Conservation (phyloP, 2,888 invertebrate genomes). For the Anthrax anthrax region DNA sequence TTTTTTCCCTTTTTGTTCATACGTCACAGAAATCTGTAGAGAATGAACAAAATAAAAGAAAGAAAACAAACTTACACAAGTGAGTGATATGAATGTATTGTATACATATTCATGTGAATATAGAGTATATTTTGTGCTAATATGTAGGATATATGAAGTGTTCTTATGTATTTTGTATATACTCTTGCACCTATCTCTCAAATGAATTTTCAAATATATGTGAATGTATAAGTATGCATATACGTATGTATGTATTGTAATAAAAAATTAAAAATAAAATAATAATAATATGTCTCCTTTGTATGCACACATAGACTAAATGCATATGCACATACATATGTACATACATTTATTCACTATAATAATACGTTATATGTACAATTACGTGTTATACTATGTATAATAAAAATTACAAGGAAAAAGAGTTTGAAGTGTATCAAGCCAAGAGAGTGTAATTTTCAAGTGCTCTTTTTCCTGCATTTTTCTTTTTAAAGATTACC, state of each 20-base stretch:
- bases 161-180: background rate
- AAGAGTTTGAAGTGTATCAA: slow-evolving; percentile 1
- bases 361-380: too few relatives aligned
- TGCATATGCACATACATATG: background rate
- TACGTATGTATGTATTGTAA: background rate
- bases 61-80: too few relatives aligned
- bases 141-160: background rate
- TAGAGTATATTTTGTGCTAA: too few relatives aligned
- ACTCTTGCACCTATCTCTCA: background rate
- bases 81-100: too few relatives aligned
- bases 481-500: slow-evolving; percentile 3
- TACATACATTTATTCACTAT: background rate
- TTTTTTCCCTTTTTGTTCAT: too few relatives aligned
- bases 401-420: background rate
- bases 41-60: too few relatives aligned
- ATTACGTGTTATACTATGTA: too few relatives aligned
- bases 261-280: too few relatives aligned
- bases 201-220: background rate
- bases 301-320: too few relatives aligned
- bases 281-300: too few relatives aligned
- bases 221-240: background rate
- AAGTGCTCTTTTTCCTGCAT: slow-evolving; percentile 2
- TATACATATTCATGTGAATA: too few relatives aligned
- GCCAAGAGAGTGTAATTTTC: slow-evolving; percentile 6
- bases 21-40: too few relatives aligned